Evolutionary conservation across 2,113 vertebrate genomes (phyloP).

Genomic region (Seriola dumerili): DNA sequence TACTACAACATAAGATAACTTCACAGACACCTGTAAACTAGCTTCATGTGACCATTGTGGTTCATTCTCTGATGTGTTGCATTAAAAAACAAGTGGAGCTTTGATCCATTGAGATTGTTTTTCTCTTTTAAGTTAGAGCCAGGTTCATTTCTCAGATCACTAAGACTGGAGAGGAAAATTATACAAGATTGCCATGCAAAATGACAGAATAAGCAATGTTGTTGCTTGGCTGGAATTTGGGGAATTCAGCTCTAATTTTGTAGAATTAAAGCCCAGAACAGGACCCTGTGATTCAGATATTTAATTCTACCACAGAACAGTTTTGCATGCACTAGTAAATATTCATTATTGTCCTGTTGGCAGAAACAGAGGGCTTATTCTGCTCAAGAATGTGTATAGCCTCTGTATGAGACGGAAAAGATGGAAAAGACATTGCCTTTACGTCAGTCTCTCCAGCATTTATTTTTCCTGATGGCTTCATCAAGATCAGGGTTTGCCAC

Average conservation of each 20-base stretch:
- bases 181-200: not conserved
- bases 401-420: not conserved
- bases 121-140: conserved; percentile 11
- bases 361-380: conserved; percentile 24
- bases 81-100: not conserved
- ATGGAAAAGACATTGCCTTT: not conserved
- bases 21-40: not conserved
- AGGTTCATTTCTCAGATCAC: conserved; percentile 50
- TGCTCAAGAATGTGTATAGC: conserved; percentile 11
- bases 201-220: not conserved
- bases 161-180: not conserved
- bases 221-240: not conserved
- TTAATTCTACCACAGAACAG: not conserved
- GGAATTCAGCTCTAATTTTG: not conserved
- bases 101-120: conserved; percentile 18
- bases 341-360: conserved; percentile 10
- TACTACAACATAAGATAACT: not conserved
- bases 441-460: not conserved
- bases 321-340: not conserved
- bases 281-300: not conserved
- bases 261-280: not conserved
- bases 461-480: not conserved
- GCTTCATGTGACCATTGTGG: not conserved
- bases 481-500: not conserved
- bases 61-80: not conserved